Evolutionary conservation across 2,797 vertebrate genomes (phyloP).

Genomic region (Channallabes apus): DNA sequence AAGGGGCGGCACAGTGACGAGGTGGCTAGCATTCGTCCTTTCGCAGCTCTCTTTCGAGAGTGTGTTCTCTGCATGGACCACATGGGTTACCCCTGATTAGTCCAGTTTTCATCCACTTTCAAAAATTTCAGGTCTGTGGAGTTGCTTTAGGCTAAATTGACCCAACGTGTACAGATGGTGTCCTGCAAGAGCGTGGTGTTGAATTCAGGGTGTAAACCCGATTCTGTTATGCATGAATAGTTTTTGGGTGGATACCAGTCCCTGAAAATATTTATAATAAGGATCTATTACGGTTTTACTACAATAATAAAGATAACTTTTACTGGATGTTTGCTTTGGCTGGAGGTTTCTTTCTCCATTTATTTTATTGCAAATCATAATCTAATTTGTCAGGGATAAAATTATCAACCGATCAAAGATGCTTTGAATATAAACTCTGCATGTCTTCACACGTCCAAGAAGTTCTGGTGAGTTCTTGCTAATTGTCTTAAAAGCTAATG

Average conservation of each 20-base stretch:
- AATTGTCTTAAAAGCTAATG: slow-evolving; percentile 15
- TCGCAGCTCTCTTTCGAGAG: neutral
- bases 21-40: neutral
- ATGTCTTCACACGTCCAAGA: neutral
- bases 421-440: neutral
- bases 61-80: neutral
- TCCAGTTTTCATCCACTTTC: neutral
- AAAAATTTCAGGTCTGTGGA: neutral
- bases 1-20: neutral
- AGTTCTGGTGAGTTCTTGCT: neutral
- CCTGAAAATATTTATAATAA: neutral
- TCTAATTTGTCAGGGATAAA: neutral
- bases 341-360: neutral
- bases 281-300: neutral
- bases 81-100: neutral
- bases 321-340: neutral
- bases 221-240: neutral
- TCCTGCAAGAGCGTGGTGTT: neutral
- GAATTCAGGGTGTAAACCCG: no score
- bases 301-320: neutral
- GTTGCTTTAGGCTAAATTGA: neutral
- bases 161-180: neutral
- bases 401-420: neutral
- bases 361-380: neutral
- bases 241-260: neutral